phyloP scores from a whole-genome alignment of 2,113 vertebrate genomes.

The Petrocephalus zakoni region DNA sequence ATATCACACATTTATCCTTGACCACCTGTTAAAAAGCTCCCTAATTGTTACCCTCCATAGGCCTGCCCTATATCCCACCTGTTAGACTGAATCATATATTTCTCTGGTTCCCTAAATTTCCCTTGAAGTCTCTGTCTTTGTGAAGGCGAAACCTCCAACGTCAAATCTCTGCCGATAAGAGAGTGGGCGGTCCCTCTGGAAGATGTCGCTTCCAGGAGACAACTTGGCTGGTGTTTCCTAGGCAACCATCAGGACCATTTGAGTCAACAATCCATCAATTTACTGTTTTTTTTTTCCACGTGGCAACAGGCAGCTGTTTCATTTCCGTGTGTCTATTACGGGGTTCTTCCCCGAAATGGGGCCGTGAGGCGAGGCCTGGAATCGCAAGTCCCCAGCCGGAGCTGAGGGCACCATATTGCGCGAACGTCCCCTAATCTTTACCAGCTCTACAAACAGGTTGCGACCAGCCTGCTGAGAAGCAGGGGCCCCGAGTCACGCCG shows the following conservation, averaged over 20 bases:
- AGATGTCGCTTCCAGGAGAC: slow-evolving; percentile 16
- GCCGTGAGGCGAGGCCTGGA: not conserved
- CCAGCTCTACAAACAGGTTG: not conserved
- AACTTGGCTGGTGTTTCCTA: slow-evolving; percentile 20
- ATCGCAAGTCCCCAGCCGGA: too few relatives aligned
- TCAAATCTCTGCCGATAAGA: slow-evolving; percentile 12
- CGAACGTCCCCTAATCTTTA: not conserved
- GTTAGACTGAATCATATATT: not conserved
- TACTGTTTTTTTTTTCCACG: not conserved
- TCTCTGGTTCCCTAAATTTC: not conserved
- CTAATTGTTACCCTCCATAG: not conserved
- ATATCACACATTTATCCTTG: not conserved
- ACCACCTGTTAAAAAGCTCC: not conserved
- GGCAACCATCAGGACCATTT: slow-evolving; percentile 21
- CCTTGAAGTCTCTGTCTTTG: not conserved
- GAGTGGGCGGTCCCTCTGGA: slow-evolving; percentile 18
- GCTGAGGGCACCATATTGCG: not conserved
- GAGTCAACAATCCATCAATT: slow-evolving; percentile 5
- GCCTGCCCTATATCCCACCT: not conserved
- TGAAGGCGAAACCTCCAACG: not conserved
- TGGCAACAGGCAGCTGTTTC: slow-evolving; percentile 7
- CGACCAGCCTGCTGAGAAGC: not conserved
- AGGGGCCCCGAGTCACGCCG: not conserved
- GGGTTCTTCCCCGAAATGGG: not conserved
- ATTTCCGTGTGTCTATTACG: not conserved